phyloP scores from a whole-genome alignment of 2,797 vertebrate genomes.

The Muscicapa comitata region DNA sequence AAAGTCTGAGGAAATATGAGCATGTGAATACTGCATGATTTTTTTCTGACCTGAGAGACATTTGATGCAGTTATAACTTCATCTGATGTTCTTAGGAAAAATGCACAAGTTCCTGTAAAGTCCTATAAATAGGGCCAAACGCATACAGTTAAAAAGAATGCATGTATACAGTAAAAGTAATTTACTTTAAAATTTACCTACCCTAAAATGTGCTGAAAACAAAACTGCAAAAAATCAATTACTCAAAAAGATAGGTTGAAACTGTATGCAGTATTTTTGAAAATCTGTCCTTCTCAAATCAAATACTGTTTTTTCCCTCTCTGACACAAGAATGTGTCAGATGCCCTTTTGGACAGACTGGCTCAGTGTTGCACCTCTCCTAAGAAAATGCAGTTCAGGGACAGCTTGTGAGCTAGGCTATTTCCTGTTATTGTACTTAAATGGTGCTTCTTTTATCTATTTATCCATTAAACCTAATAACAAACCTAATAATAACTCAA shows the following conservation, averaged over 20 bases:
- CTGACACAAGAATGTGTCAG: neutral
- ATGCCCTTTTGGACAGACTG: neutral
- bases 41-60: slow-evolving; percentile 76
- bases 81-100: slow-evolving; percentile 80
- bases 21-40: neutral
- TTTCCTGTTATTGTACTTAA: neutral
- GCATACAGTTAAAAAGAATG: neutral
- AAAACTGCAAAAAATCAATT: neutral
- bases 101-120: slow-evolving; percentile 78
- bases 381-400: neutral
- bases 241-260: neutral
- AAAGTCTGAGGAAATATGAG: neutral
- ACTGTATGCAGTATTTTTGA: neutral
- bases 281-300: neutral
- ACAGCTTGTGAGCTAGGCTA: neutral
- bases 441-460: neutral
- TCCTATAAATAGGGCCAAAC: slow-evolving; percentile 63
- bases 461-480: neutral
- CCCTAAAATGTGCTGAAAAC: neutral
- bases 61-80: slow-evolving; percentile 77
- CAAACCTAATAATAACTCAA: neutral
- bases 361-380: neutral
- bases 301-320: neutral
- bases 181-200: neutral
- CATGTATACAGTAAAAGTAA: neutral